Evolutionary conservation across 2,888 invertebrate species (phyloP), one percentile per base, ranked within the genome.

Genomic region (Rhyacophila evoluta): DNA sequence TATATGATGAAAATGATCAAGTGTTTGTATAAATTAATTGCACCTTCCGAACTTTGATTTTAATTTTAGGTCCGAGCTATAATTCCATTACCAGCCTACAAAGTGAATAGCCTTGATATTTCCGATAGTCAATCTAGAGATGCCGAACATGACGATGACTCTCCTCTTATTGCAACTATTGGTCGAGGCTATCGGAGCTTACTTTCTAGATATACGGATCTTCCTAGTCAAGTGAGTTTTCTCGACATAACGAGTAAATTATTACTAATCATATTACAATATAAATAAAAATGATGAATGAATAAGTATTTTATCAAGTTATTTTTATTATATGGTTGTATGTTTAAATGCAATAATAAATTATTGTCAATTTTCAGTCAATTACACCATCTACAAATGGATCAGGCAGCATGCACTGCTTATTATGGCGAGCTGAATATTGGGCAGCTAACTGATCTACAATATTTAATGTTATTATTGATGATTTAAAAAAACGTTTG

Each of bases 101-200:
- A 74, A n/a, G 38, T 10, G n/a, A 84, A 84, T 83, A 86, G 86
- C 80, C 86, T 86, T 81, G 71, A 80, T 67, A 15, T 83, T 78
- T 80, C 81, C 84, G 27, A 86, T 85, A 82, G 87, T 84, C 85
- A 87, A 85, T 25, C 41, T 70, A 75, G 28, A 83, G 84, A 71
- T 74, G 83, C 84, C 83, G 75, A 87, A 85, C 84, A 88, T 82
- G 86, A 89, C 75, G 86, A 84, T 0, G 84, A 88, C 84, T 86
- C 86, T 79, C 85, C 92, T 79, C 85, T 92, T 85, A 87, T 97
- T 81, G 95, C 94, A 0, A 95, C 96, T 0, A 92, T 97, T 80
- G 97, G 97, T 0, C 91, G 93, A 82, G 96, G 97, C 0, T 97
- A 97, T 86, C 91, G 97, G 11, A 96, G 95, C 82, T 89, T 97